Conservation (phyloP, 2,888 invertebrate genomes). For the Eulithis prunata region DNA sequence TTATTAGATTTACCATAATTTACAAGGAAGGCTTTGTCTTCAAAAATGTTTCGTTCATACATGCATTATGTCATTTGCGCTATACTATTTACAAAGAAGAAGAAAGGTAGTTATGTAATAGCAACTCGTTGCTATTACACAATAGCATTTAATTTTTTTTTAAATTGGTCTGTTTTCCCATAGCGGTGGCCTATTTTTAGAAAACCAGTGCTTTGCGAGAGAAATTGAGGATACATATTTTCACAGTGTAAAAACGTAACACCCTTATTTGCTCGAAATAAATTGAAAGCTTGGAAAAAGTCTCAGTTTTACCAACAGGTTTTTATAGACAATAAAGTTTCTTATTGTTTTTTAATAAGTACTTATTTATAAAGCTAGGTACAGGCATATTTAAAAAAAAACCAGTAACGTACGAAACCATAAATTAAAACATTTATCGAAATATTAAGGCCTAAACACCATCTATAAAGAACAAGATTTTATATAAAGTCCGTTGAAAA, state of each 20-base stretch:
- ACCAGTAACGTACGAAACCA: too few relatives aligned
- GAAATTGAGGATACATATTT: constrained; percentile 1
- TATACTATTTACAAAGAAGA: too few relatives aligned
- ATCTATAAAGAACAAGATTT: background rate
- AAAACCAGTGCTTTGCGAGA: background rate
- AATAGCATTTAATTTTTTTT: too few relatives aligned
- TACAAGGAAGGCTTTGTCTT: too few relatives aligned
- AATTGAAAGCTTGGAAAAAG: background rate
- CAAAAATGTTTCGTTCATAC: too few relatives aligned
- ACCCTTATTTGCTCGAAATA: constrained; percentile 1
- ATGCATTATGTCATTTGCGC: too few relatives aligned
- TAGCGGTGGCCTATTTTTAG: background rate
- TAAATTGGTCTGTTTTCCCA: background rate
- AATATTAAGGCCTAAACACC: constrained; percentile 2
- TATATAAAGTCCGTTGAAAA: constrained; percentile 40
- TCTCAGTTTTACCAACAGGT: background rate
- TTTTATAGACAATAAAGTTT: background rate
- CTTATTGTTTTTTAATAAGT: too few relatives aligned
- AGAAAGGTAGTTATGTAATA: too few relatives aligned
- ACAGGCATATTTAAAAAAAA: too few relatives aligned
- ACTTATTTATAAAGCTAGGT: too few relatives aligned
- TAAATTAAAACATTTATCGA: background rate
- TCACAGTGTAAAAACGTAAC: constrained; percentile 1
- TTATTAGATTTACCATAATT: too few relatives aligned
- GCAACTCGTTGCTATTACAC: too few relatives aligned